Evolutionary conservation across 2,113 vertebrate species (phyloP).

Genomic region (Agapornis roseicollis): DNA sequence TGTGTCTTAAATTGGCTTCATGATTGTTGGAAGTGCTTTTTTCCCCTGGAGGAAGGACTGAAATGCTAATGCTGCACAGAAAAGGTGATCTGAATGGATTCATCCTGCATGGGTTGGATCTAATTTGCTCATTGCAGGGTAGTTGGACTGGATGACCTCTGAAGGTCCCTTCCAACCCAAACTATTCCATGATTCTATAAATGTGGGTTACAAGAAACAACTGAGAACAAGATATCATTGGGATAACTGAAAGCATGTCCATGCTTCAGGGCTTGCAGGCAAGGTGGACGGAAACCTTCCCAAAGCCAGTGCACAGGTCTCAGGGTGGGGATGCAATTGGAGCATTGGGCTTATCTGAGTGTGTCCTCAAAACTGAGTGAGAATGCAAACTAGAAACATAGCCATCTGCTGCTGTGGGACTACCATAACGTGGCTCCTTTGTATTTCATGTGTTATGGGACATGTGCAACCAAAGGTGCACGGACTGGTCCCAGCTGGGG

Average conservation of each 20-base stretch:
- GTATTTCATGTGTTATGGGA: background rate
- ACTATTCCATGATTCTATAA: background rate
- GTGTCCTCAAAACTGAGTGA: fast-evolving
- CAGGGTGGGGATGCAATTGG: background rate
- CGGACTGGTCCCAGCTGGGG: fast-evolving
- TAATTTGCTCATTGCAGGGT: background rate
- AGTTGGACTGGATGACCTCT: background rate
- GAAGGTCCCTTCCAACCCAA: background rate
- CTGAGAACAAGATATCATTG: background rate
- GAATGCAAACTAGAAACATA: background rate
- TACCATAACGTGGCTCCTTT: background rate
- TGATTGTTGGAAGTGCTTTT: background rate
- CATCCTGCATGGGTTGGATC: background rate
- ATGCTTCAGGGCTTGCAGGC: background rate
- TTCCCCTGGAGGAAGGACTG: background rate
- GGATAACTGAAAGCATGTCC: background rate
- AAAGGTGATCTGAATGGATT: background rate
- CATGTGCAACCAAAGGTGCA: fast-evolving
- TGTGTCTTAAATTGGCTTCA: background rate
- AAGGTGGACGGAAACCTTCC: background rate
- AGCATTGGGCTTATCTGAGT: background rate
- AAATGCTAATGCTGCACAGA: background rate
- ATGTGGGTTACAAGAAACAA: background rate
- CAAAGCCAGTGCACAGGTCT: background rate
- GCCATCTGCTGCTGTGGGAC: background rate